These are phyloP conservation scores for Phalera bucephala DNA, from an alignment of 2,888 invertebrate species.

Conservation along the genomic window DNA sequence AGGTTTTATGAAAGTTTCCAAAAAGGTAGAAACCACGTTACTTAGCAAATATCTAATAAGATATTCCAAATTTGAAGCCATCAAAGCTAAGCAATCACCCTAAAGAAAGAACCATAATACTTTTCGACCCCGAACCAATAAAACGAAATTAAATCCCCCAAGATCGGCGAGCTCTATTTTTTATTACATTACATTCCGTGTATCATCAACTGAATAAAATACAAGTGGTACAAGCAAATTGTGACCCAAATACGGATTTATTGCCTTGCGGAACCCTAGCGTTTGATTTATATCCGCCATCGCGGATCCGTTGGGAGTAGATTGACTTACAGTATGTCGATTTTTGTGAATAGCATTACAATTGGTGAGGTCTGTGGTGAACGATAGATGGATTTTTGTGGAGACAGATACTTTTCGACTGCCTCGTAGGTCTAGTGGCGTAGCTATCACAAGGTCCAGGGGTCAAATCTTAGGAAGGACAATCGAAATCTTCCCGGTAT, in stretches of 20 bases:
- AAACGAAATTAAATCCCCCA: constrained; percentile 31
- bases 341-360: constrained; percentile 27
- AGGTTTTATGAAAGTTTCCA: too few species aligned
- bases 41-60: too few species aligned
- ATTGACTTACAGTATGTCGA: constrained; percentile 30
- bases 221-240: constrained; percentile 29
- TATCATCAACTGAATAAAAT: constrained; percentile 33
- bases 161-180: constrained; percentile 21
- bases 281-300: constrained; percentile 32
- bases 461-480: too few species aligned
- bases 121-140: constrained; percentile 9
- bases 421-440: too few species aligned
- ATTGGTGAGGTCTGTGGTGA: constrained; percentile 10
- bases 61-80: too few species aligned
- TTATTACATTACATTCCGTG: constrained; percentile 29
- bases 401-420: too few species aligned
- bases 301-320: constrained; percentile 11
- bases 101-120: background rate
- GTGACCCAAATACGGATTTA: constrained; percentile 37
- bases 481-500: too few species aligned
- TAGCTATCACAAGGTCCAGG: too few species aligned
- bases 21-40: too few species aligned
- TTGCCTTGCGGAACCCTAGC: constrained; percentile 20
- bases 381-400: background rate
- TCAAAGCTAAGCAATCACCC: background rate